Evolutionary conservation across 2,888 invertebrate genomes (phyloP).

Genomic region (Villa cingulata): DNA sequence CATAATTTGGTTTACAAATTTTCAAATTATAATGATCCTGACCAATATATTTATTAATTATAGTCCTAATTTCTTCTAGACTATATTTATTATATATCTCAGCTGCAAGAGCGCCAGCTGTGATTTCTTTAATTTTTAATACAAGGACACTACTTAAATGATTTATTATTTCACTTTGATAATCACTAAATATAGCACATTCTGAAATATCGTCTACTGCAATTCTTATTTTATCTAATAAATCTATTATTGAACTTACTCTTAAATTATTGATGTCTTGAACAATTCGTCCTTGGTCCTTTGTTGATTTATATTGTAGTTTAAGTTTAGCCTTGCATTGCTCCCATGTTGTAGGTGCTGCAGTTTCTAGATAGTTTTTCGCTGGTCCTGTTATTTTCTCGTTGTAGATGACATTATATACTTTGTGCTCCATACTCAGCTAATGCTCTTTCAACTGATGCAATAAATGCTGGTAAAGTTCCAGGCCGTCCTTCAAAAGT

Average conservation of each 20-base stretch:
- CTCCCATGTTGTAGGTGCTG: slow-evolving; percentile 2
- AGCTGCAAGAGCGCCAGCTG: background rate
- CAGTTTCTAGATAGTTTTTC: slow-evolving; percentile 6
- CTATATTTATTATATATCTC: background rate
- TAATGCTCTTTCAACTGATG: too few species aligned
- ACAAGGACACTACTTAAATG: too few species aligned
- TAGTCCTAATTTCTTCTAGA: background rate
- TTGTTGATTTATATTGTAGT: slow-evolving; percentile 4
- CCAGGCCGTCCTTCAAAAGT: too few species aligned
- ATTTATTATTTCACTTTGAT: too few species aligned
- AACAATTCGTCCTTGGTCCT: background rate
- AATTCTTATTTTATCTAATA: slow-evolving; percentile 4
- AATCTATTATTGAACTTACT: background rate
- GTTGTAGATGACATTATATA: too few species aligned
- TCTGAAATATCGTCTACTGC: slow-evolving; percentile 3
- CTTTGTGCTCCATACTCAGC: background rate
- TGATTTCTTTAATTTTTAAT: too few species aligned
- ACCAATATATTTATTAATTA: background rate
- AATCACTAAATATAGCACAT: too few species aligned
- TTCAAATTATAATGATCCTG: background rate
- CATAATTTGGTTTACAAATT: too few species aligned
- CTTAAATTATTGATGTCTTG: too few species aligned
- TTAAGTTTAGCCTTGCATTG: slow-evolving; percentile 7
- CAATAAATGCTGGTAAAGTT: too few species aligned
- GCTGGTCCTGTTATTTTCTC: slow-evolving; percentile 1